phyloP scores from a whole-genome alignment of 1,140 invertebrate genomes.

The Trichomalopsis sarcophagae region DNA sequence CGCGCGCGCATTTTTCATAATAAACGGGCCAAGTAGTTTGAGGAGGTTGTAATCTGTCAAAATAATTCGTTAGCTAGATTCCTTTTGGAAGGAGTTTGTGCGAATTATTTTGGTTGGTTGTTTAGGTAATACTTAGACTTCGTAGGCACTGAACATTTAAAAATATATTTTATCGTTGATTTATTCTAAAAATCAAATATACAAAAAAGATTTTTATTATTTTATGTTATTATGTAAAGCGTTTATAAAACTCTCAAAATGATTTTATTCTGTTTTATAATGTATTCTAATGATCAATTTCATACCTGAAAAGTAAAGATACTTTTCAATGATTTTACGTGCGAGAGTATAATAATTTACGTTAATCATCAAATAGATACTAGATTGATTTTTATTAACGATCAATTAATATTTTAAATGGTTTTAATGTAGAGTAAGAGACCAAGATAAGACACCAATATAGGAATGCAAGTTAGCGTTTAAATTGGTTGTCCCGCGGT shows the following conservation, averaged over 20 bases:
- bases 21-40: slow-evolving; percentile 11
- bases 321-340: not conserved
- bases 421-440: too few relatives aligned
- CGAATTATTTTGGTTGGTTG: not conserved
- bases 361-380: too few relatives aligned
- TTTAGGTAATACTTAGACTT: not conserved
- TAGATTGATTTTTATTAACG: too few relatives aligned
- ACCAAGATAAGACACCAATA: too few relatives aligned
- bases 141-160: not conserved
- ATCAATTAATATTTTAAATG: too few relatives aligned
- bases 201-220: not conserved
- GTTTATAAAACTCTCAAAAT: not conserved
- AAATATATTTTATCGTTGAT: slow-evolving; percentile 4
- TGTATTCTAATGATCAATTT: not conserved
- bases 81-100: not conserved
- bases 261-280: not conserved
- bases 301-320: not conserved
- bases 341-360: too few relatives aligned
- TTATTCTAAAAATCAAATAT: not conserved
- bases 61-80: not conserved
- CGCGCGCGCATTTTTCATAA: slow-evolving; percentile 25
- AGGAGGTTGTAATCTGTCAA: not conserved
- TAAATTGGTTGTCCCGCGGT: too few relatives aligned
- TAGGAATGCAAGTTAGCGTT: too few relatives aligned
- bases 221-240: not conserved